Base-by-base conservation (phyloP, 2,797 vertebrate species). In the Gorsachius magnificus region DNA sequence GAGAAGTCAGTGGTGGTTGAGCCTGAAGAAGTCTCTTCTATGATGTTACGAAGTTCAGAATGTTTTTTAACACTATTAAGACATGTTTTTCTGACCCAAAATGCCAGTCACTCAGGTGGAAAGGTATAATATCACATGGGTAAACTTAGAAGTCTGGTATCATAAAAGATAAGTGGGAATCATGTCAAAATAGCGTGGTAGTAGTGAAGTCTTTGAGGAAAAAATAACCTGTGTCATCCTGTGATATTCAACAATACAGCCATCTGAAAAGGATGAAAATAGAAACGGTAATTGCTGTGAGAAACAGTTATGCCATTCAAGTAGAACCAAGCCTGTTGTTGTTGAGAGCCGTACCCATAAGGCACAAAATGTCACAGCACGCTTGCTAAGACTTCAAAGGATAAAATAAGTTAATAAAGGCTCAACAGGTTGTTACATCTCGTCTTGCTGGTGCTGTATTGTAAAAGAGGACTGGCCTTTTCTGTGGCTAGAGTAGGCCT, bases 171-270 rank as follows among this genome's bases (percentile, higher is more conserved):
- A 71, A 9, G 45, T 68, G 53, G 41, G 36, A 93, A 77, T 92
- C 72, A 15, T 87, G 72, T 96, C 84, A 95, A 93, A 94, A 91
- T 85, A 94, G 29, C 46, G 33, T 45, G 28, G 50, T 77, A 71
- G 61, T 60, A 81, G 82, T 31, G 58, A 84, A 75, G 54, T 86
- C 82, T 95, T 93, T 91, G 89, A 92, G 87, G 79, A 92, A 71
- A 84, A 96, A 83, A 83, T 87, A 95, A 83, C 72, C 79, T 68
- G 19, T 93, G 82, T 83, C 75, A 53, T 91, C 65, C 50, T 78
- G 75, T 95, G 87, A 81, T 94, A 80, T 61, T 95, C 76, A 81
- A 89, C 91, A 96, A 31, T 91, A 71, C 76, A 92, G 48, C 45
- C 56, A 35, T 68, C 74, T 92, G 82, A 92, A 94, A 86, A 53